These are phyloP conservation scores for Propithecus deckenii DNA, from an alignment of 2,797 vertebrate species.

Conservation along the genomic window DNA sequence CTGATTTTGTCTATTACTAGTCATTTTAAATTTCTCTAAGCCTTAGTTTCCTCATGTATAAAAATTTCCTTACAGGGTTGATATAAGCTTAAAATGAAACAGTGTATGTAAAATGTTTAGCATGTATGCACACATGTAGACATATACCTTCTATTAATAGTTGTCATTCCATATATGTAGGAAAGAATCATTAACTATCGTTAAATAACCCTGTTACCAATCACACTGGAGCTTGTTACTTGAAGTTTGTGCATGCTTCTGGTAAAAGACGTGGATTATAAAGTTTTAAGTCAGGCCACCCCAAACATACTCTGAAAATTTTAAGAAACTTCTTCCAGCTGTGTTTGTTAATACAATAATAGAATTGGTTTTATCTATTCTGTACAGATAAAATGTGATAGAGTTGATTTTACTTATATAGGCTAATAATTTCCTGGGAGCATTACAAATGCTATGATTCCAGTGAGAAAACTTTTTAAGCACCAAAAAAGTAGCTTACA, in stretches of 20 bases:
- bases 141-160: not conserved
- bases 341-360: not conserved
- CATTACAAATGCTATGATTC: not conserved
- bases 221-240: not conserved
- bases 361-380: not conserved
- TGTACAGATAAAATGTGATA: not conserved
- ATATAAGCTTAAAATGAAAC: conserved; percentile 6
- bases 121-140: not conserved
- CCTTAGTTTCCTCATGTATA: not conserved
- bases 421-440: not conserved
- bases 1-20: not conserved
- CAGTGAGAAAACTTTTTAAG: not conserved
- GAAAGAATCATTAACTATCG: not conserved
- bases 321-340: not conserved
- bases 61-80: not conserved
- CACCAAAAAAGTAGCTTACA: not conserved
- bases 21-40: not conserved
- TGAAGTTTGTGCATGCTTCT: not conserved
- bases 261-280: not conserved
- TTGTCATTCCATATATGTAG: not conserved
- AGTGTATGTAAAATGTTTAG: not conserved
- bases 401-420: not conserved
- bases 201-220: not conserved
- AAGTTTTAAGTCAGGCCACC: not conserved
- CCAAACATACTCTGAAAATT: not conserved